phyloP scores from a whole-genome alignment of 2,888 invertebrate species.

The Alsophila aescularia region DNA sequence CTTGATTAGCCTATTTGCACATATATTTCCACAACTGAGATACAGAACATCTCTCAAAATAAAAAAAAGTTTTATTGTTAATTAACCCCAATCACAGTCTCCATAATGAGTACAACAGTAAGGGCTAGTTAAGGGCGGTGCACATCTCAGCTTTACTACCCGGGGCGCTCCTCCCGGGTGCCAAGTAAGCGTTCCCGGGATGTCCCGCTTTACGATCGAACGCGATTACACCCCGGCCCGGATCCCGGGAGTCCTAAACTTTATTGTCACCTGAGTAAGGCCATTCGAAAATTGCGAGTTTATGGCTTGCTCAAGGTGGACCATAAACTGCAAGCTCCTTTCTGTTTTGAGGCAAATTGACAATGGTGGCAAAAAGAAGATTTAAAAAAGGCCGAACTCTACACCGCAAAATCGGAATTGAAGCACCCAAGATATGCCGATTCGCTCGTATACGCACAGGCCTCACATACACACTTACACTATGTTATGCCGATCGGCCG shows the following conservation, averaged over 20 bases:
- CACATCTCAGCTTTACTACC: conserved; percentile 13
- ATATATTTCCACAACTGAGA: too few relatives aligned
- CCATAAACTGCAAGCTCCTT: conserved; percentile 25
- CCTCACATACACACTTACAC: too few relatives aligned
- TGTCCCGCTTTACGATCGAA: conserved; percentile 70
- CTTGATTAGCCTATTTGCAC: too few relatives aligned
- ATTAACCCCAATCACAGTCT: neutral
- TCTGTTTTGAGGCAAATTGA: conserved; percentile 1
- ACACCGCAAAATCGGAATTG: too few relatives aligned
- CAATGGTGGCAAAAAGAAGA: neutral
- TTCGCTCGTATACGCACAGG: too few relatives aligned
- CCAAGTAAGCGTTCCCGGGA: conserved; percentile 63
- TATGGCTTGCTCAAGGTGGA: conserved; percentile 41
- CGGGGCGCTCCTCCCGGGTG: conserved; percentile 12
- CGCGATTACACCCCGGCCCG: conserved; percentile 55
- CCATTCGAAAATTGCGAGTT: conserved; percentile 57
- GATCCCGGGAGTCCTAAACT: conserved; percentile 56
- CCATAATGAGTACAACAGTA: conserved; percentile 16
- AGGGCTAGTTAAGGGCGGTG: conserved; percentile 16
- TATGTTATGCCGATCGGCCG: too few relatives aligned
- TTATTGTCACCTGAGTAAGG: conserved; percentile 81
- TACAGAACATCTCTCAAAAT: too few relatives aligned
- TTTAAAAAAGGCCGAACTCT: too few relatives aligned
- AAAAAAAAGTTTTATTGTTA: too few relatives aligned
- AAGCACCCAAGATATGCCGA: too few relatives aligned